phyloP scores from a whole-genome alignment of 2,888 invertebrate species.

The Adelognathus sp. region DNA sequence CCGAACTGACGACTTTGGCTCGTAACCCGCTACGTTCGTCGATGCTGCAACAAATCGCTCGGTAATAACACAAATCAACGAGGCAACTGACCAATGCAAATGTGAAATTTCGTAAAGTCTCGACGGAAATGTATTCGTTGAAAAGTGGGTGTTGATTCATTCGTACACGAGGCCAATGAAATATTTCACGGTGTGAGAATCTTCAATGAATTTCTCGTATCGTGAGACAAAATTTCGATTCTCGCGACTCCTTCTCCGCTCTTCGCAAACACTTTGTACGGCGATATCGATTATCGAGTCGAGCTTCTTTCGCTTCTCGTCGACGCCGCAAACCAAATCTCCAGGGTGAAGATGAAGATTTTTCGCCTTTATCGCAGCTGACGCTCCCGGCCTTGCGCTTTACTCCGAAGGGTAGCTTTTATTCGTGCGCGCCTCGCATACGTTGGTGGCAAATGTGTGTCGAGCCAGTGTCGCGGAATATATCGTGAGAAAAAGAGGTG shows the following conservation, averaged over 20 bases:
- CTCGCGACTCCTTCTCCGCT: not conserved
- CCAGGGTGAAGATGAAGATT: constrained; percentile 3
- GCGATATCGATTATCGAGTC: constrained; percentile 21
- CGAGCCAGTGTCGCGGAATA: constrained; percentile 15
- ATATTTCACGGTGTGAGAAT: no score
- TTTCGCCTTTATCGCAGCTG: not conserved
- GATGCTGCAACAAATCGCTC: not conserved
- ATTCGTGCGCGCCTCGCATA: constrained; percentile 10
- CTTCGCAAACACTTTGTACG: constrained; percentile 1
- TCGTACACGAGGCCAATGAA: no score
- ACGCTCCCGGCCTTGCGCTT: not conserved
- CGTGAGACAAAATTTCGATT: no score
- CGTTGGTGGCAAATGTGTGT: constrained; percentile 13
- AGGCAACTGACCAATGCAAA: not conserved
- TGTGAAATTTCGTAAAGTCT: not conserved
- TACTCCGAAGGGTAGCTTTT: not conserved
- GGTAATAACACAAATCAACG: not conserved
- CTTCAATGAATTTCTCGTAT: no score
- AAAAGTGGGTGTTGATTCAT: no score
- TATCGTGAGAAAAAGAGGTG: constrained; percentile 21
- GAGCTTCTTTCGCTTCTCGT: constrained; percentile 1
- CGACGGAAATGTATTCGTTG: constrained; percentile 4
- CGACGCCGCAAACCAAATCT: not conserved
- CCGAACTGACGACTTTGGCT: constrained; percentile 7
- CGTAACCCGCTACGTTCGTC: not conserved